A percentile compares a stretch with the other conserved stretches of the same genome.
These are phyloP conservation scores for Oxyscelio sp. DNA, from an alignment of 2,888 invertebrate genomes.

Conservation along the genomic window DNA sequence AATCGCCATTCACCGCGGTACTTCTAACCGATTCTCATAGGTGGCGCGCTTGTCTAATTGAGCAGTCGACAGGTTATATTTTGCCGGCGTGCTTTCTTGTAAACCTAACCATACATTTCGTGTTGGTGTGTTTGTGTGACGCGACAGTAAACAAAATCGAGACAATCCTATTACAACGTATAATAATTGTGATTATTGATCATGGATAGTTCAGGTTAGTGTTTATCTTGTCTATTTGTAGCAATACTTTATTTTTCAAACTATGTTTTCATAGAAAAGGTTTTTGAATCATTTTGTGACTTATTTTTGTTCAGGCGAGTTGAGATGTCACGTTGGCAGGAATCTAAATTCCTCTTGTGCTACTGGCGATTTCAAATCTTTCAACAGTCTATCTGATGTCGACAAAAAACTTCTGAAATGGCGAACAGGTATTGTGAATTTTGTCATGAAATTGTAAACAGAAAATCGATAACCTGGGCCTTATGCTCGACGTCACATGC, in stretches of 20 bases:
- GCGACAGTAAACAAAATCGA: slow-evolving; percentile 27
- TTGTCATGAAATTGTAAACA: slow-evolving; percentile 27
- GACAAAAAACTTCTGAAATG: slow-evolving; percentile 29
- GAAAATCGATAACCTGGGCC: slow-evolving; percentile 27
- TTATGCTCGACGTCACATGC: slow-evolving; percentile 27
- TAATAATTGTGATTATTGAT: slow-evolving; percentile 27
- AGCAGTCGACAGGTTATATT: slow-evolving; percentile 27
- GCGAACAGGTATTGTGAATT: slow-evolving; percentile 31
- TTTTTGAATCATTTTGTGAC: slow-evolving; percentile 27
- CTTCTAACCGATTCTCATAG: too few species aligned
- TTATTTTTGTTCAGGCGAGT: slow-evolving; percentile 25
- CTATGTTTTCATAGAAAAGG: slow-evolving; percentile 27
- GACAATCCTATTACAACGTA: slow-evolving; percentile 27
- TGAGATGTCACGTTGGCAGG: slow-evolving; percentile 25
- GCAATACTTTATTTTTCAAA: slow-evolving; percentile 27
- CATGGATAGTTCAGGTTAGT: slow-evolving; percentile 27
- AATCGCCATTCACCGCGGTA: too few species aligned
- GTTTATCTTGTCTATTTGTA: slow-evolving; percentile 27
- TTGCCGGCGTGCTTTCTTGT: slow-evolving; percentile 27
- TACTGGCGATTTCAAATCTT: slow-evolving; percentile 13
- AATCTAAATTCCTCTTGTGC: slow-evolving; percentile 23
- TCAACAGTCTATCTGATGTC: slow-evolving; percentile 19
- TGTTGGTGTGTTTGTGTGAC: slow-evolving; percentile 27
- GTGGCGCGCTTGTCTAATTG: too few species aligned
- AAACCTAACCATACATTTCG: slow-evolving; percentile 25